Base-by-base conservation (phyloP, 2,888 invertebrate genomes). In the Notodonta dromedarius region DNA sequence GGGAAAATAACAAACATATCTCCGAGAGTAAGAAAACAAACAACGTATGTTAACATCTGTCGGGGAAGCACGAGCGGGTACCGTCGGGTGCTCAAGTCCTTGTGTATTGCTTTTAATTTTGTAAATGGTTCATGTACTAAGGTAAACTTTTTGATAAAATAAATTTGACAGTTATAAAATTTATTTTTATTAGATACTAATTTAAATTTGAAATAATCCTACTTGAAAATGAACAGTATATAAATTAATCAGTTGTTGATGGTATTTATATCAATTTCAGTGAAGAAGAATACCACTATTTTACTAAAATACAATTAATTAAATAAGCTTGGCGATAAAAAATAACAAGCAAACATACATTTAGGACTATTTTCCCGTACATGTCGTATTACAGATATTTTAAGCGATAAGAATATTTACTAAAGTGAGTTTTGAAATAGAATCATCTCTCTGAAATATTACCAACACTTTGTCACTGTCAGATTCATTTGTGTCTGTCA, bases 21-120 rank as follows among this genome's bases (percentile, higher is more conserved):
- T 91, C 87, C 88, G 84, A 86, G 87, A 90, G 88, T 88, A 91
- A 86, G 91, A 91, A 91, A 92, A 93, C 93, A 93, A 92, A 92
- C 92, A 91, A 85, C 91, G 90, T 91, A 84, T 93, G 93, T 91
- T 93, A 91, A 91, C 93, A 93, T 93, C 92, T 93, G 93, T 93
- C 86, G 85, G 75, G 82, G 57, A 54, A 67, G 86, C 91, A 88
- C 90, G 91, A 76, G 89, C 81, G 86, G 70, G 88, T 87, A 90
- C 88, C 80, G 79, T 70, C 76, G 75, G 51, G 63, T 48, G 60
- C 75, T 68, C 57, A 81, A 86, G 78, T 79, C 63, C 63, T 77
- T 72, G 67, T 72, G 67, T 73, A 75, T 71, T 54, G 62, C 62
- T 58, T 54, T 62, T 69, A 65, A 72, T 73, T 71, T 69, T 53